Percentiles rank a stretch among this genome's conserved stretches.
Conservation (phyloP, 2,797 vertebrate species). For the Pangasius larnaudii region DNA sequence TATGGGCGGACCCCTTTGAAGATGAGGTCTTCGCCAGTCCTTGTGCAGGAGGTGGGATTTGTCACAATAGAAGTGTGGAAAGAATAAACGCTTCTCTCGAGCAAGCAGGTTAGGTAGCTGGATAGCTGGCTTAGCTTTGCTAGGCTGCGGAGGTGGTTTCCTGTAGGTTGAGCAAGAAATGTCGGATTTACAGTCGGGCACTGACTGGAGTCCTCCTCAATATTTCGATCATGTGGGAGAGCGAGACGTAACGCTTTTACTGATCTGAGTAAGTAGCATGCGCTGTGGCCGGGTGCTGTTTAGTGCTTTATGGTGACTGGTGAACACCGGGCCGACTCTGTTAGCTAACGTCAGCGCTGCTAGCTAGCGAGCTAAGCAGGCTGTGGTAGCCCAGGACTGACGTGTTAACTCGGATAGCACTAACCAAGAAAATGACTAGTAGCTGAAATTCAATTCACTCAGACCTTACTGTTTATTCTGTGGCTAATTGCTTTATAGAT, state of each 20-base stretch:
- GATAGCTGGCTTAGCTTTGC: slow-evolving; percentile 14
- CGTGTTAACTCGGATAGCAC: slow-evolving; percentile 47
- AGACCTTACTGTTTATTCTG: neutral
- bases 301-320: neutral
- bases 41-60: neutral
- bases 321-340: neutral
- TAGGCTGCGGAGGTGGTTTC: neutral
- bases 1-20: neutral
- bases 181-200: slow-evolving; percentile 38
- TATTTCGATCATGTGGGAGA: slow-evolving; percentile 48
- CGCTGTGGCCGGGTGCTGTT: neutral
- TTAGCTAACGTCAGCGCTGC: slow-evolving; percentile 27
- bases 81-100: neutral
- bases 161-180: slow-evolving; percentile 35
- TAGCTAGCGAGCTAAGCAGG: slow-evolving; percentile 36
- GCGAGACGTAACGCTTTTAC: slow-evolving; percentile 34
- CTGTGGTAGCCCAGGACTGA: slow-evolving; percentile 39
- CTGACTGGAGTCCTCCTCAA: slow-evolving; percentile 31
- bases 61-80: slow-evolving; percentile 2
- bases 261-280: slow-evolving; percentile 54
- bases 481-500: neutral
- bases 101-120: slow-evolving; percentile 6
- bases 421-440: slow-evolving; percentile 25
- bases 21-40: neutral
- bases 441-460: neutral